Evolutionary conservation across 1,140 invertebrate species (phyloP).

Genomic region (Brevipalpus yothersi): DNA sequence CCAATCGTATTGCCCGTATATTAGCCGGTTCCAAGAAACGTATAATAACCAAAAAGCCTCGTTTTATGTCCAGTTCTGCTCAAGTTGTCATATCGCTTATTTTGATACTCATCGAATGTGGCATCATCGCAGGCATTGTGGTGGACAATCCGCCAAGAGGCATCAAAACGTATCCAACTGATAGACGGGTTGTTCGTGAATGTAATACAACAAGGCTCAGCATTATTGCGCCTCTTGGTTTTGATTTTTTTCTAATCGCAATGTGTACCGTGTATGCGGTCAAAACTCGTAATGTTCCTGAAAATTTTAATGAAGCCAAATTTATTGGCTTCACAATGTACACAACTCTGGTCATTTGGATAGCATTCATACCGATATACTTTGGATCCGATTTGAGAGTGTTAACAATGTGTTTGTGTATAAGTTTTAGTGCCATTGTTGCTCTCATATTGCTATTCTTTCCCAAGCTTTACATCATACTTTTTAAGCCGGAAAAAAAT

Average conservation of each 20-base stretch:
- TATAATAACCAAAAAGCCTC: constrained; percentile 47
- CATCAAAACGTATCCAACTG: constrained; percentile 28
- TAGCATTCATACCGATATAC: constrained; percentile 64
- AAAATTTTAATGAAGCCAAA: constrained; percentile 66
- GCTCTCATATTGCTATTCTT: constrained; percentile 49
- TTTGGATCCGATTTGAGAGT: constrained; percentile 43
- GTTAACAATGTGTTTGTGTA: constrained; percentile 41
- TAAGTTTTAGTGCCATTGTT: constrained; percentile 40
- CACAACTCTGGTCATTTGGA: constrained; percentile 63
- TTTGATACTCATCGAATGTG: constrained; percentile 40
- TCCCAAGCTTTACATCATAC: constrained; percentile 51
- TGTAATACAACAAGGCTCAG: constrained; percentile 29
- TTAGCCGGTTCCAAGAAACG: constrained; percentile 53
- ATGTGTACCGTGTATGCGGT: constrained; percentile 60
- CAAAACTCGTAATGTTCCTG: constrained; percentile 59
- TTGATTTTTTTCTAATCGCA: constrained; percentile 46
- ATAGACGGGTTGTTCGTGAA: constrained; percentile 29
- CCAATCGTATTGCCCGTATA: constrained; percentile 57
- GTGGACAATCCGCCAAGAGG: constrained; percentile 38
- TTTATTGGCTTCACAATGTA: constrained; percentile 67
- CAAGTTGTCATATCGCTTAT: constrained; percentile 37
- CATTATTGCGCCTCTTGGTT: constrained; percentile 46
- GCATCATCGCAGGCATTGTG: constrained; percentile 39
- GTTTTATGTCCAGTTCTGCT: constrained; percentile 32
- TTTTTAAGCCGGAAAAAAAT: constrained; percentile 48